phyloP scores from a whole-genome alignment of 2,113 vertebrate species.

The Symphodus melops region DNA sequence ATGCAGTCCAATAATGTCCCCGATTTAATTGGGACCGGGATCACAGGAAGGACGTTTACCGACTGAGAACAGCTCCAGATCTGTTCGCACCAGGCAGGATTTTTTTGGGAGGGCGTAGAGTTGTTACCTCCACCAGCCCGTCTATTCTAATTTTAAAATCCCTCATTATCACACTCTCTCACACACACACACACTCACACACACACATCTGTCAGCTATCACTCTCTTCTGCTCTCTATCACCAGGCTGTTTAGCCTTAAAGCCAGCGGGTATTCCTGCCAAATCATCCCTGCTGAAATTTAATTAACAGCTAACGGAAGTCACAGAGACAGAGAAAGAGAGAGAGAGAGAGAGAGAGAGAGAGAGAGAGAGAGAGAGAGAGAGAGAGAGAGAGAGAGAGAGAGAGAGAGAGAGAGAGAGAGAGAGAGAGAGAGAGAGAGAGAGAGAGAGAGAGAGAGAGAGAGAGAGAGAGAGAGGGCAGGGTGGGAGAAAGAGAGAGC shows the following conservation, averaged over 20 bases:
- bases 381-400: background rate
- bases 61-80: constrained; percentile 34
- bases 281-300: constrained; percentile 77
- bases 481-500: background rate
- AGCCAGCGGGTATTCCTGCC: constrained; percentile 67
- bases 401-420: constrained; percentile 12
- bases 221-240: constrained; percentile 50
- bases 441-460: background rate
- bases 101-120: constrained; percentile 5
- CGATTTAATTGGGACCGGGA: constrained; percentile 30
- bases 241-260: constrained; percentile 71
- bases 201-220: constrained; percentile 55
- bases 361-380: background rate
- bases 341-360: background rate
- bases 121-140: constrained; percentile 34
- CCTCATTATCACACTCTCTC: constrained; percentile 44
- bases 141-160: constrained; percentile 60
- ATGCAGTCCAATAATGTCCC: constrained; percentile 7
- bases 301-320: constrained; percentile 78
- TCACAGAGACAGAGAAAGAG: constrained; percentile 25
- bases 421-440: constrained; percentile 20
- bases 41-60: constrained; percentile 29
- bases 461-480: background rate
- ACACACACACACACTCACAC: background rate
- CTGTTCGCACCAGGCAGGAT: constrained; percentile 5